phyloP scores from a whole-genome alignment of 2,113 vertebrate genomes.

The Grammomys dolichurus region DNA sequence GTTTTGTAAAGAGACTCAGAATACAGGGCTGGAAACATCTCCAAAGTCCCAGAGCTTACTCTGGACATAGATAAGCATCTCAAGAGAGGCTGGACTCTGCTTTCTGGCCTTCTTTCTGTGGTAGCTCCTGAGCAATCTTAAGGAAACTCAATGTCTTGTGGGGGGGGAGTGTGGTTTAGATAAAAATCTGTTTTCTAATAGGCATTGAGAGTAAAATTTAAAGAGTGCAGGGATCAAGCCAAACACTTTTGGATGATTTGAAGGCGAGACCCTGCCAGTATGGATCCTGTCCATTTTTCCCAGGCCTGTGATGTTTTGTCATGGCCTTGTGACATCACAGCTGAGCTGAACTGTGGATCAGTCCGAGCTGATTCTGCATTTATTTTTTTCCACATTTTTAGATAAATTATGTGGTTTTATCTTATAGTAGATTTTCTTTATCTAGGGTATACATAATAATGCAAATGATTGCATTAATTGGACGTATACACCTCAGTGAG shows the following conservation, averaged over 20 bases:
- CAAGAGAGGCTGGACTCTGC: not conserved
- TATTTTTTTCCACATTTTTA: not conserved
- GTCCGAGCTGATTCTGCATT: not conserved
- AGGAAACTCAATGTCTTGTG: conserved; percentile 23
- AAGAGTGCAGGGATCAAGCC: not conserved
- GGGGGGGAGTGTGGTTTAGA: not conserved
- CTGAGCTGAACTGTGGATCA: not conserved
- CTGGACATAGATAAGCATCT: not conserved
- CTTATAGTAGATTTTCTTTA: not conserved
- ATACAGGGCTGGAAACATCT: not conserved
- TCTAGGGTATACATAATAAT: not conserved
- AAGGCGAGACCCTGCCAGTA: not conserved
- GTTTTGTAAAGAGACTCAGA: conserved; percentile 48
- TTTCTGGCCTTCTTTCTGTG: not conserved
- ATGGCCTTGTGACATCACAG: not conserved
- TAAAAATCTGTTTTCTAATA: not conserved
- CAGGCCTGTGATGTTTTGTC: not conserved
- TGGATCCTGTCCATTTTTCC: not conserved
- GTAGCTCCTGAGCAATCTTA: not conserved
- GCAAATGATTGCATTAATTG: not conserved
- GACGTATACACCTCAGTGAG: not conserved
- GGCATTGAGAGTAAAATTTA: not conserved
- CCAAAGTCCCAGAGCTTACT: not conserved
- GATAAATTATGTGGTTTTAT: not conserved
- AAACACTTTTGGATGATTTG: not conserved